A percentile compares a stretch with the other conserved stretches of the same genome.
phyloP scores from a whole-genome alignment of 2,888 invertebrate genomes.

The Cyclophora albipunctata region DNA sequence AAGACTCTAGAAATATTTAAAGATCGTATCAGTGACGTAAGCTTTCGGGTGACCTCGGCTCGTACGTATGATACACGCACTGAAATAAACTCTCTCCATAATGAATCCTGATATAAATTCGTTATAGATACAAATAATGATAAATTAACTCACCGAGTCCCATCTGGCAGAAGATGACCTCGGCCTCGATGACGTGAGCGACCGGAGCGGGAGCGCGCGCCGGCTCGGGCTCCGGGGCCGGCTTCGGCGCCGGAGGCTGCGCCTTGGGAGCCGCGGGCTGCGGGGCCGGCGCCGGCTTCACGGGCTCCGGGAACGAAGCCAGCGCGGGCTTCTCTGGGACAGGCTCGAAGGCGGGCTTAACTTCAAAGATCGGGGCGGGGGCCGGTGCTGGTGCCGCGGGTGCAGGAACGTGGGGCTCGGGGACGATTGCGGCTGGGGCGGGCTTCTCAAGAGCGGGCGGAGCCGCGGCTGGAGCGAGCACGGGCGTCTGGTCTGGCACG shows the following conservation, averaged over 20 bases:
- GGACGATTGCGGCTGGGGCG: slow-evolving; percentile 10
- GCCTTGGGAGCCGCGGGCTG: not conserved
- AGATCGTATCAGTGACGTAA: slow-evolving; percentile 6
- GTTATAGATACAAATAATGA: slow-evolving; percentile 21
- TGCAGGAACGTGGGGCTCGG: slow-evolving; percentile 7
- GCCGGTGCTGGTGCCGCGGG: slow-evolving; percentile 3
- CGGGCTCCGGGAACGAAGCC: slow-evolving; percentile 6
- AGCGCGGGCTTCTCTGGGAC: slow-evolving; percentile 10
- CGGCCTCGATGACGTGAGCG: slow-evolving; percentile 77
- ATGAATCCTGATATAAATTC: not conserved
- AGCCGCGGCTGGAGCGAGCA: slow-evolving; percentile 22
- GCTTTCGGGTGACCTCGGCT: not conserved
- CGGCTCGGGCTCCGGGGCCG: slow-evolving; percentile 16
- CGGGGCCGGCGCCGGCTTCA: slow-evolving; percentile 21
- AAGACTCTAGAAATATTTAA: slow-evolving; percentile 2
- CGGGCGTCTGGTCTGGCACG: slow-evolving; percentile 31
- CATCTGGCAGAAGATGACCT: slow-evolving; percentile 83
- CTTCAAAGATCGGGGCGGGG: slow-evolving; percentile 22
- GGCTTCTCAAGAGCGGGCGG: slow-evolving; percentile 9
- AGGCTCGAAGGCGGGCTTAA: slow-evolving; percentile 1
- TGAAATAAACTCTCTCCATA: not conserved
- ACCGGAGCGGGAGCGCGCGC: slow-evolving; percentile 45
- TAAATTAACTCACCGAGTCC: slow-evolving; percentile 76
- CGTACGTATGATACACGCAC: not conserved
- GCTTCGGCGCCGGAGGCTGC: slow-evolving; percentile 15